Base-by-base conservation (phyloP, 2,797 vertebrate genomes). In the Neosalanx taihuensis region DNA sequence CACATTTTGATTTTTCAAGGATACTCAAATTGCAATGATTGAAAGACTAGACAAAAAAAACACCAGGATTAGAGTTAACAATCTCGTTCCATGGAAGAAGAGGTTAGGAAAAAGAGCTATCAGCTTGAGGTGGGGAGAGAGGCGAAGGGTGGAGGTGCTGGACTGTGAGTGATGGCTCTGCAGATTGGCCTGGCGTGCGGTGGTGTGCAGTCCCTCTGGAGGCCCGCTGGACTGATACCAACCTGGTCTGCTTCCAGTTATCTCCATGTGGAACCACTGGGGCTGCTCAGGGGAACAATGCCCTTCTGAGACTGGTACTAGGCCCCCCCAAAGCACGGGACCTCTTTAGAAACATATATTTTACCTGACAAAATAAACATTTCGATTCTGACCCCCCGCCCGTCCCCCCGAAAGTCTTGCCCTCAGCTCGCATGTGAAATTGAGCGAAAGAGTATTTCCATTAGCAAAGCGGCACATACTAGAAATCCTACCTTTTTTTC, bases 121-220 rank as follows among this genome's bases (percentile, higher is more conserved):
- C 30, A 30, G 30, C 29, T 12, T 3, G 4, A 12, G n/a, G 20
- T 41, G 26, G 17, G 67, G 46, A 41, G 30, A 63, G 30, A 13
- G 20, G 46, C 57, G 49, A 10, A 26, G 33, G 15, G 26, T 30
- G 6, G 4, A 13, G 59, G 18, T n/a, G 56, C 31, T 18, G 26
- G 51, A 23, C n/a, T 59, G 51, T 56, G 49, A 67, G 4, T 63
- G 67, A 68, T 69, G 58, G 58, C 10, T 72, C n/a, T 72, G 60
- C n/a, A 35, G 58, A 73, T 71, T 70, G 61, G 46, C 12, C 29
- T 75, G 57, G 67, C 65, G 23, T 64, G 53, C 58, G 60, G 33
- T 29, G 20, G 29, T 58, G 62, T 4, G 30, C 17, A 60, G n/a
- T 46, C 20, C 37, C 30, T 63, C 46, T 7, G 59, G 60, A 46